Base-by-base conservation (phyloP, 2,797 vertebrate genomes). In the Chiroxiphia lanceolata region DNA sequence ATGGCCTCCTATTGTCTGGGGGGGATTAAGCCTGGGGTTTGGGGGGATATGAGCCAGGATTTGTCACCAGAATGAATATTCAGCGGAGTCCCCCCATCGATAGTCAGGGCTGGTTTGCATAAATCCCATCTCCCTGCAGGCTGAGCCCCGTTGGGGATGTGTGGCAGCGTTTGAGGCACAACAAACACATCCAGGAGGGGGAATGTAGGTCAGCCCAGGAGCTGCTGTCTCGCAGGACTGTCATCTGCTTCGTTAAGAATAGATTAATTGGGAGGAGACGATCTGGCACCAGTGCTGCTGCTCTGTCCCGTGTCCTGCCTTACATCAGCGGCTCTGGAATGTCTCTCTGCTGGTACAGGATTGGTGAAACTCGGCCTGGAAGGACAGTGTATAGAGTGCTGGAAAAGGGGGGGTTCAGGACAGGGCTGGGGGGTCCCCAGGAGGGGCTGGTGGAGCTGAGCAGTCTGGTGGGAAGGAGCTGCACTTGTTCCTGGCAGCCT, bases 171-270 rank as follows among this genome's bases (percentile, higher is more conserved):
- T 29, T 47, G 93, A 63, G 81, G 80, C 68, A 3, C 86, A 36
- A 11, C 56, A 23, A 44, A 22, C 16, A 36, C 84, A 34, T 12
- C 77, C 29, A 16, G 47, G 22, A 16, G 19, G 72, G 72, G 88
- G 53, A 90, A 90, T 92, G 83, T 90, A 54, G 95, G 95, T 95
- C 95, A 89, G 26, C 3, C 65, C 5, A 77, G 94, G 53, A 90
- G 92, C 83, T 81, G 90, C 92, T 6, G n/a, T n/a, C 88, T 75
- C 34, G 0, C 56, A 51, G 85, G 36, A 6, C n/a, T 63, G 68
- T 91, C 90, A 42, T 83, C 93, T 90, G 94, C 90, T 94, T 93
- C 38, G 11, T 96, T 84, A 89, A n/a, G 83, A 61, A 47, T 16
- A 57, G 74, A 78, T 91, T 93, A 68, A 93, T 90, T 88, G 83